Base-by-base conservation (phyloP, 2,113 vertebrate species). In the Albula goreensis region DNA sequence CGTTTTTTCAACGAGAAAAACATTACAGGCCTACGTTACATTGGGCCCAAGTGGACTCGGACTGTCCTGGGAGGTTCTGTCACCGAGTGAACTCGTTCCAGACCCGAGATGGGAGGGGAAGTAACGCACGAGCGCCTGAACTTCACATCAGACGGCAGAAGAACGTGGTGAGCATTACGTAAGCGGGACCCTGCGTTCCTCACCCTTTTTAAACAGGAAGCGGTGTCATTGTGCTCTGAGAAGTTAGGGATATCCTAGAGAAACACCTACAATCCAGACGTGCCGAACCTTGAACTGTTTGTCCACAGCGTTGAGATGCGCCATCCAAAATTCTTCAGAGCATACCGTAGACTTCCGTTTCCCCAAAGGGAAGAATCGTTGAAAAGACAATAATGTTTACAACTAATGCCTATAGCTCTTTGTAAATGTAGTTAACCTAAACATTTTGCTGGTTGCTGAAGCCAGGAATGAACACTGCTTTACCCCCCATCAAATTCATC, bases 191-290 rank as follows among this genome's bases (percentile, higher is more conserved):
- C 53, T 63, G 74, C 50, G 60, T 25, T 78, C 78, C 85, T 90
- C 91, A 89, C 90, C 2, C 22, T 84, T 94, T 66, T 92, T 89
- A 95, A 95, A 95, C 95, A 96, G 95, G 95, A 96, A 94, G 90
- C 89, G 81, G 77, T 88, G 90, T 95, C 93, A 95, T 96, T 96
- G 95, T 95, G 90, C 93, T 92, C 94, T 17, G 91, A 93, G 91
- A 93, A 89, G 93, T 92, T 88, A 90, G 92, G 93, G 94, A 95
- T 94, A 94, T 95, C 95, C 95, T 95, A 94, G 87, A 94, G 91
- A 94, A 94, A 90, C 89, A 93, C 91, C 86, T 93, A 95, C 94
- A 95, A 86, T 93, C 94, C 94, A 95, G 85, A 56, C 81, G 85
- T 87, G 89, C 83, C 22, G 83, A 91, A 90, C 90, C 89, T 53